Evolutionary conservation across 2,888 invertebrate genomes (phyloP).

Genomic region (Strigamia crassipes): DNA sequence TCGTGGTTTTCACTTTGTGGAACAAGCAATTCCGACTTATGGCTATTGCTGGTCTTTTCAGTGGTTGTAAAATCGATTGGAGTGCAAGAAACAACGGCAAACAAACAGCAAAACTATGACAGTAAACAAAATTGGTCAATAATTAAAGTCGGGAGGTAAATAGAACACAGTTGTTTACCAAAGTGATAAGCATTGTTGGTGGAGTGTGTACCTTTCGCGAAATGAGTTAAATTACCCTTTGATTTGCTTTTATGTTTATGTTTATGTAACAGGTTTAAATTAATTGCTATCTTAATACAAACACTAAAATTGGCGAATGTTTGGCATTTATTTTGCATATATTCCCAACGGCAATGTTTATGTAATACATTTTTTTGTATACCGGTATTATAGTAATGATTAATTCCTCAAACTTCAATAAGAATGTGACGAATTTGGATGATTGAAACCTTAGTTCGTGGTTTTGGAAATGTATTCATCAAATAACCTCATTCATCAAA

Average conservation of each 20-base stretch:
- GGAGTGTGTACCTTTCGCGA: background rate
- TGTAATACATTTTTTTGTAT: background rate
- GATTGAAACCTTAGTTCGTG: no score
- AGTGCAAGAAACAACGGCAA: background rate
- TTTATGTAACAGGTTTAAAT: background rate
- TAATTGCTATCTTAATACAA: background rate
- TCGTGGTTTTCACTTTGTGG: background rate
- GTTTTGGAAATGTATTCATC: no score
- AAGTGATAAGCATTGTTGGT: background rate
- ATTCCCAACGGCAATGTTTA: background rate
- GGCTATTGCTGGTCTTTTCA: background rate
- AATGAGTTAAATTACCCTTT: background rate
- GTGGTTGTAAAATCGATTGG: background rate
- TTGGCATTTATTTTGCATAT: background rate
- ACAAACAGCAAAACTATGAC: constrained; percentile 10
- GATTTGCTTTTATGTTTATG: background rate
- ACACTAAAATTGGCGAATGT: background rate
- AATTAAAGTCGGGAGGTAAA: background rate
- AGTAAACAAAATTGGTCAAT: background rate
- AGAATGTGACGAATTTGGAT: no score
- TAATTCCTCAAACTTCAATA: no score
- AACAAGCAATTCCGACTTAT: background rate
- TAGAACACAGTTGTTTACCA: background rate
- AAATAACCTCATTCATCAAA: no score
- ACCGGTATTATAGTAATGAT: no score